These are phyloP conservation scores for Atherix ibis DNA, from an alignment of 2,888 invertebrate genomes.

Conservation along the genomic window DNA sequence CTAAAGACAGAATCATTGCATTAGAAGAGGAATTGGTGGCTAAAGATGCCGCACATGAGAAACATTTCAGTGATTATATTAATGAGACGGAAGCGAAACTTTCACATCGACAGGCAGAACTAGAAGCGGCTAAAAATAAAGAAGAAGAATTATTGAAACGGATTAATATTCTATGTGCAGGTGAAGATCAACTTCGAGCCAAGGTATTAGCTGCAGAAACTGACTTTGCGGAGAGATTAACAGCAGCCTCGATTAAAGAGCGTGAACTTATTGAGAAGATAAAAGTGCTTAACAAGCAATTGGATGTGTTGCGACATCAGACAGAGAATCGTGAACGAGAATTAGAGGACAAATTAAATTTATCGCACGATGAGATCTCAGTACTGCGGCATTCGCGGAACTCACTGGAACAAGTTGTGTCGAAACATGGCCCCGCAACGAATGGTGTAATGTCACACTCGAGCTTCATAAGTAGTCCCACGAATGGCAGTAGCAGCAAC, in stretches of 20 bases:
- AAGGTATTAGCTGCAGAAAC: constrained; percentile 21
- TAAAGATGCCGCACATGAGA: constrained; percentile 21
- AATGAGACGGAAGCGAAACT: constrained; percentile 21
- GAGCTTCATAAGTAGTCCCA: no score
- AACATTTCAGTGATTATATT: constrained; percentile 20
- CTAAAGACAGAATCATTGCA: constrained; percentile 21
- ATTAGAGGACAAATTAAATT: constrained; percentile 25
- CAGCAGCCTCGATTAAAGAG: constrained; percentile 21
- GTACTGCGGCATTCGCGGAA: constrained; percentile 16
- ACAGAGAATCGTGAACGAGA: constrained; percentile 25
- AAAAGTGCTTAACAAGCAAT: constrained; percentile 22
- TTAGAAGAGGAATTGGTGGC: constrained; percentile 21
- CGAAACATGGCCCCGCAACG: constrained; percentile 7
- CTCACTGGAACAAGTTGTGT: constrained; percentile 8
- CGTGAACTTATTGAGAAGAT: constrained; percentile 24
- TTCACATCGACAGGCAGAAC: constrained; percentile 24
- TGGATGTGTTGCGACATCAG: constrained; percentile 20
- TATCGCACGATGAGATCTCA: constrained; percentile 27
- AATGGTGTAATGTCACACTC: neutral
- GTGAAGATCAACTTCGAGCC: constrained; percentile 21
- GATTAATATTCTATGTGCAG: constrained; percentile 17
- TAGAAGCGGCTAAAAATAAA: constrained; percentile 29
- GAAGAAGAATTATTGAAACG: constrained; percentile 20
- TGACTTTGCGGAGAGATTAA: constrained; percentile 18
- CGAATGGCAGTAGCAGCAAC: constrained; percentile 19